Evolutionary conservation across 2,888 invertebrate genomes (phyloP).

Genomic region (Microdon myrmicae): DNA sequence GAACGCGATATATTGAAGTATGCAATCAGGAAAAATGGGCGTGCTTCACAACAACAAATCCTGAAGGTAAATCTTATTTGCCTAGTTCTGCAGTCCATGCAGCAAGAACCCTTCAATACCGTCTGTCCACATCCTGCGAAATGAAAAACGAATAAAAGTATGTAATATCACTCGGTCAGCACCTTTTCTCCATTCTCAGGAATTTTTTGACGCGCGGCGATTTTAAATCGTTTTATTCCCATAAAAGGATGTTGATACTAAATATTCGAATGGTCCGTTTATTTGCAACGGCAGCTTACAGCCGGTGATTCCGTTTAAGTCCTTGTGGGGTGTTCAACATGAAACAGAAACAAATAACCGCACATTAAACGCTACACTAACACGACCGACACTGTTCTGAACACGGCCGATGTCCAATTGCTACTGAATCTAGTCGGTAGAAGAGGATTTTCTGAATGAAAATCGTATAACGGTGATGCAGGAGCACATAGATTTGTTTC

Average conservation of each 20-base stretch:
- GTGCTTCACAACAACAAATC: constrained; percentile 43
- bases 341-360: constrained; percentile 32
- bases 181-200: constrained; percentile 53
- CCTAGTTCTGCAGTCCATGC: constrained; percentile 2
- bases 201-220: constrained; percentile 39
- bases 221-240: constrained; percentile 44
- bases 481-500: constrained; percentile 42
- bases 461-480: constrained; percentile 28
- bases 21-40: constrained; percentile 52
- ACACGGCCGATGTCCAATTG: constrained; percentile 44
- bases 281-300: too few relatives aligned
- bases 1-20: constrained; percentile 43
- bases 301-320: constrained; percentile 9
- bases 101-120: not conserved
- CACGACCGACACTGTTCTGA: constrained; percentile 44
- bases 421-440: constrained; percentile 36
- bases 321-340: too few relatives aligned
- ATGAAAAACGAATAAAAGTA: constrained; percentile 22
- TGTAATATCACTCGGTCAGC: constrained; percentile 22
- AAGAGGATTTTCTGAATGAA: constrained; percentile 45
- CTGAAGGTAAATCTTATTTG: constrained; percentile 19
- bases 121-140: constrained; percentile 1
- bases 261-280: constrained; percentile 2
- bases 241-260: constrained; percentile 42
- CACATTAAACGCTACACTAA: constrained; percentile 40